A percentile compares a stretch with the other conserved stretches of the same genome.
Evolutionary conservation across 2,888 invertebrate species (phyloP).

Genomic region (Podabrus alpinus): DNA sequence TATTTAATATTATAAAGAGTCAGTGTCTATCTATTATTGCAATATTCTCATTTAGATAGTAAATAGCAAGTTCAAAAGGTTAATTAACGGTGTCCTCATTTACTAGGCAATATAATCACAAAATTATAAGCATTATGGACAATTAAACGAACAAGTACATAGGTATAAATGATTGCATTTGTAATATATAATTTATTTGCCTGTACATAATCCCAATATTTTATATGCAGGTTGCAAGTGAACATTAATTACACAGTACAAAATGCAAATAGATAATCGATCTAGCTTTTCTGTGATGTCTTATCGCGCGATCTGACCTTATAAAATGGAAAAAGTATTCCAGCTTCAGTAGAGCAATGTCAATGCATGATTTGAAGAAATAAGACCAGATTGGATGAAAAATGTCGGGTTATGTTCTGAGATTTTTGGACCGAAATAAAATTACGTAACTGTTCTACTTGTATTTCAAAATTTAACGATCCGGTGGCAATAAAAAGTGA

Average conservation of each 20-base stretch:
- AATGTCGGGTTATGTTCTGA: background rate
- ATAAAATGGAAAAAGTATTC: background rate
- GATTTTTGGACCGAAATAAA: background rate
- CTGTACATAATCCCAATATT: background rate
- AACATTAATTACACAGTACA: background rate
- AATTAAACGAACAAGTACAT: constrained; percentile 24
- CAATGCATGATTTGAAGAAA: background rate
- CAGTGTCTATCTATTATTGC: constrained; percentile 30
- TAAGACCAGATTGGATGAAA: background rate
- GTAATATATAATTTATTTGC: constrained; percentile 8
- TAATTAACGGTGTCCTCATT: constrained; percentile 44
- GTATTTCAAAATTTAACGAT: background rate
- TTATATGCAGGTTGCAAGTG: background rate
- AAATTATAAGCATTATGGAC: constrained; percentile 35
- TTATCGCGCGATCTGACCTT: background rate
- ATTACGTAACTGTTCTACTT: background rate
- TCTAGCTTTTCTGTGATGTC: background rate
- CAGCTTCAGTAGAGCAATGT: background rate
- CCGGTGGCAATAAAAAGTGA: background rate
- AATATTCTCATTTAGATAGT: constrained; percentile 35
- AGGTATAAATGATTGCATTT: constrained; percentile 6
- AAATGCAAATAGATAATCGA: background rate
- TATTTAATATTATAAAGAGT: constrained; percentile 17
- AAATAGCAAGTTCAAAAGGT: constrained; percentile 42
- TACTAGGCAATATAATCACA: constrained; percentile 34